phyloP scores from a whole-genome alignment of 2,797 vertebrate genomes.

The Thaleichthys pacificus region DNA sequence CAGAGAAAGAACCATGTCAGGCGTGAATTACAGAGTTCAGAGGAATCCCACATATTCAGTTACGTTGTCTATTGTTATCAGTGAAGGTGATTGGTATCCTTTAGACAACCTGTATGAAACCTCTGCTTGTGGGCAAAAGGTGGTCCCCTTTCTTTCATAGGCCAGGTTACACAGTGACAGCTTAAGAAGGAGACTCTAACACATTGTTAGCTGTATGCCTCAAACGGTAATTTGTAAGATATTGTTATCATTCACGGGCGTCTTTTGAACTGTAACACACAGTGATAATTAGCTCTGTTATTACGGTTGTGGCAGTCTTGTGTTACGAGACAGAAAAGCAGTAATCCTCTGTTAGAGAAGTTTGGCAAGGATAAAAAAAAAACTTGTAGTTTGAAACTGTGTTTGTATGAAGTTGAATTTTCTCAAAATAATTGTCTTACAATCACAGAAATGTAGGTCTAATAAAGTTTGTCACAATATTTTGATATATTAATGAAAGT shows the following conservation, averaged over 20 bases:
- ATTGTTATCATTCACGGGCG: constrained; percentile 36
- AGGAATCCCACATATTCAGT: constrained; percentile 52
- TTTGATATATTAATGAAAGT: too few relatives aligned
- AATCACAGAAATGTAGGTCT: too few relatives aligned
- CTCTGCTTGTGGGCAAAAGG: constrained; percentile 52
- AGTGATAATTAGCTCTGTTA: constrained; percentile 32
- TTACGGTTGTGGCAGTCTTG: constrained; percentile 10
- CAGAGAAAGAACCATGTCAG: constrained; percentile 35
- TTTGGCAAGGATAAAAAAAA: too few relatives aligned
- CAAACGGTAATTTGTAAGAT: constrained; percentile 44
- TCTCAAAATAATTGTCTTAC: too few relatives aligned
- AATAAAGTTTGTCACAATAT: too few relatives aligned
- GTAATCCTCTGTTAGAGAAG: too few relatives aligned
- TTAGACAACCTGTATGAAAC: constrained; percentile 46
- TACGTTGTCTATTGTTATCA: constrained; percentile 54
- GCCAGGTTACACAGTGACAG: constrained; percentile 42
- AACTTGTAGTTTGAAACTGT: too few relatives aligned
- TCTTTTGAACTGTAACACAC: constrained; percentile 32
- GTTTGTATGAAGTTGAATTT: too few relatives aligned
- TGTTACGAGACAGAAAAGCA: constrained; percentile 22
- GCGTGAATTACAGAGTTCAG: constrained; percentile 47
- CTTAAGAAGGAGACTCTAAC: constrained; percentile 21
- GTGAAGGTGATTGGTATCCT: constrained; percentile 54
- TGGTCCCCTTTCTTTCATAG: constrained; percentile 28
- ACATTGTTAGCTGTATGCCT: constrained; percentile 27